Percentiles rank a stretch among this genome's conserved stretches.
Evolutionary conservation across 2,113 vertebrate species (phyloP).

Genomic region (Dissostichus mawsoni): DNA sequence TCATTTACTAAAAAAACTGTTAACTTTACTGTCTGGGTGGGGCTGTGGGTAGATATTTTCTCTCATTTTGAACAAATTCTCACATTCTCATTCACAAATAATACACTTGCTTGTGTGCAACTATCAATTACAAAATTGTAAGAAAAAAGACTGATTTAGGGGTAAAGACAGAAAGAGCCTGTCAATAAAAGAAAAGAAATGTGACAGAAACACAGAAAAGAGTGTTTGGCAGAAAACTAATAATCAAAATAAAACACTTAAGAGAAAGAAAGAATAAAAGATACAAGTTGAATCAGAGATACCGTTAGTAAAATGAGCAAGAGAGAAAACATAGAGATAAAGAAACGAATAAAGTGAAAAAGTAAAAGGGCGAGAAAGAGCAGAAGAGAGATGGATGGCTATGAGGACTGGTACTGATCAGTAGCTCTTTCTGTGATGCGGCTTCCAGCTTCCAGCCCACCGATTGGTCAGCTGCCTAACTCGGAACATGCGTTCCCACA

Average conservation of each 20-base stretch:
- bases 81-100: constrained; percentile 18
- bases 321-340: constrained; percentile 32
- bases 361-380: constrained; percentile 52
- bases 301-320: neutral
- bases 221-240: neutral
- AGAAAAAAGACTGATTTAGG: neutral
- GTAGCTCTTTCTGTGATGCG: constrained; percentile 83
- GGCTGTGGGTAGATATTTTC: neutral
- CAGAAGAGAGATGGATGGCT: constrained; percentile 68
- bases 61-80: neutral
- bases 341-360: constrained; percentile 46
- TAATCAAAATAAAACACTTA: neutral
- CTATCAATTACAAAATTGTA: neutral
- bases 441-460: constrained; percentile 79
- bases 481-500: constrained; percentile 86
- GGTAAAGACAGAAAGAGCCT: neutral
- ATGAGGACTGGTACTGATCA: constrained; percentile 82
- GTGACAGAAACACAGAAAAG: neutral
- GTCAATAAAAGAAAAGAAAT: neutral
- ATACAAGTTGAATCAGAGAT: constrained; percentile 1
- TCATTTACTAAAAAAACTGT: neutral
- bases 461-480: constrained; percentile 83
- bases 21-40: neutral
- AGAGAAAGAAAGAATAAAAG: neutral
- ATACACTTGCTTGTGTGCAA: neutral